These are phyloP conservation scores for Tokudaia muenninki DNA, from an alignment of 2,797 vertebrate genomes.

Conservation along the genomic window DNA sequence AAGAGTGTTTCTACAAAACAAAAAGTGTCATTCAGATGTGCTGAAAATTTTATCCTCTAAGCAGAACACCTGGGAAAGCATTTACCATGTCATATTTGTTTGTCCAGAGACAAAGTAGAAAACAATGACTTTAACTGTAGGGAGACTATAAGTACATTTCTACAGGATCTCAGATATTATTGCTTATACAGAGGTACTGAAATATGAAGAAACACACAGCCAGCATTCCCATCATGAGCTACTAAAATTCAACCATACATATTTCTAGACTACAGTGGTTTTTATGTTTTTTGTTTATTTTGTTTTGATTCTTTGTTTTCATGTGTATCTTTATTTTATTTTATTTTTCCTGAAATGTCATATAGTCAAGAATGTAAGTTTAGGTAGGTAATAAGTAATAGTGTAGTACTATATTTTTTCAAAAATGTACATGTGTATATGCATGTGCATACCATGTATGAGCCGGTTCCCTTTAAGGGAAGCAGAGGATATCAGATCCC, in stretches of 20 bases:
- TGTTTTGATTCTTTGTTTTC: not conserved
- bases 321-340: not conserved
- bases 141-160: slow-evolving; percentile 15
- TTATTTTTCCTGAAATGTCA: not conserved
- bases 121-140: not conserved
- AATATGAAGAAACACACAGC: slow-evolving; percentile 3
- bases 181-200: not conserved
- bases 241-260: not conserved
- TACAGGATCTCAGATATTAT: not conserved
- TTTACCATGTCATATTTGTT: not conserved
- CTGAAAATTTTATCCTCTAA: not conserved
- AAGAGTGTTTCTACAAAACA: not conserved
- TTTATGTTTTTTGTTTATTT: not conserved
- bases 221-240: not conserved
- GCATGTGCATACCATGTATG: too few species aligned
- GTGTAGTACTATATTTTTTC: not conserved
- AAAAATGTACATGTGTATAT: not conserved
- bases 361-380: slow-evolving; percentile 18
- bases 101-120: slow-evolving; percentile 24
- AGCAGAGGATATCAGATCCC: not conserved
- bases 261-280: not conserved
- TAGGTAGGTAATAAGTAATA: slow-evolving; percentile 16
- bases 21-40: slow-evolving; percentile 17
- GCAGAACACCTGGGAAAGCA: slow-evolving; percentile 25
- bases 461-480: not conserved